A percentile compares a stretch with the other conserved stretches of the same genome.
These are phyloP conservation scores for Phalanger gymnotis DNA, from an alignment of 2,797 vertebrate species.

Conservation along the genomic window DNA sequence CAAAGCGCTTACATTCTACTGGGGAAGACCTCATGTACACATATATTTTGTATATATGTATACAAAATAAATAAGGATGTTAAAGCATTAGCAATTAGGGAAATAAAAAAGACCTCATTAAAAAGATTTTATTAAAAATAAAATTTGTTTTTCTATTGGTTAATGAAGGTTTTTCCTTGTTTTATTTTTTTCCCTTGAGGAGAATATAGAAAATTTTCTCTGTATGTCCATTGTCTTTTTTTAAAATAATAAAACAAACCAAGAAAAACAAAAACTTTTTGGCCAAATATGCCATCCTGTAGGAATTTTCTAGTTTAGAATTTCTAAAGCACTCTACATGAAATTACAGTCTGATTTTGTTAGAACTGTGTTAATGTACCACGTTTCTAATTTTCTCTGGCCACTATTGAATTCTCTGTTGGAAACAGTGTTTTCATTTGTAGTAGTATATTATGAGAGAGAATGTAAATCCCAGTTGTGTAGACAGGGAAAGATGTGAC, in stretches of 20 bases:
- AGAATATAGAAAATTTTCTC: not conserved
- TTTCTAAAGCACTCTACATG: not conserved
- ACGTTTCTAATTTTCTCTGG: not conserved
- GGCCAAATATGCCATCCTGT: not conserved
- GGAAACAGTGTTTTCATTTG: conserved; percentile 76
- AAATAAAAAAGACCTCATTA: not conserved
- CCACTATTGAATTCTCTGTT: conserved; percentile 45
- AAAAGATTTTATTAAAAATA: conserved; percentile 2
- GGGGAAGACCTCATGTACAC: not conserved
- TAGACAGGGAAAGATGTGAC: conserved; percentile 76
- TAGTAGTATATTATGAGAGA: conserved; percentile 53
- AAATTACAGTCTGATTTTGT: conserved; percentile 34
- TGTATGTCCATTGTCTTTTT: not conserved
- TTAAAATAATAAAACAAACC: not conserved
- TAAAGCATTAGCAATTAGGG: not conserved
- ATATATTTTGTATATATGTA: not conserved
- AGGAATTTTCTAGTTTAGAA: not conserved
- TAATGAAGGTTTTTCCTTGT: conserved; percentile 32
- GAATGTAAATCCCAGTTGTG: conserved; percentile 76
- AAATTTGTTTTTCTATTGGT: conserved; percentile 7
- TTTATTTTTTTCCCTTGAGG: not conserved
- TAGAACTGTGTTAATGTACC: not conserved
- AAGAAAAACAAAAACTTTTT: not conserved
- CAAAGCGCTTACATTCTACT: not conserved
- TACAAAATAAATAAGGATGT: not conserved